A percentile compares a stretch with the other conserved stretches of the same genome.
These are phyloP conservation scores for Brassicogethes aeneus DNA, from an alignment of 2,888 invertebrate genomes.

Conservation along the genomic window DNA sequence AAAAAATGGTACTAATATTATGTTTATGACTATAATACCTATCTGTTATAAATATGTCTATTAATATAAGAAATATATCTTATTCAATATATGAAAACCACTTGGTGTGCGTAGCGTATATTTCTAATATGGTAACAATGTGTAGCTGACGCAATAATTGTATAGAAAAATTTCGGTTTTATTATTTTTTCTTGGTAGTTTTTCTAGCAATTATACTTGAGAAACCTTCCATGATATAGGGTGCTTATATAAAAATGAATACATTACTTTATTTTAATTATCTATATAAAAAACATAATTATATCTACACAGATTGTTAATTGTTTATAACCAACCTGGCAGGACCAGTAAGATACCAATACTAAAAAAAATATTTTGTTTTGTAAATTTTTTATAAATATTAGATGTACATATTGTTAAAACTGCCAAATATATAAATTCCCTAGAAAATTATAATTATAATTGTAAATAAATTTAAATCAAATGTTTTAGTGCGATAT, in stretches of 20 bases:
- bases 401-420: not conserved
- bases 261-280: not conserved
- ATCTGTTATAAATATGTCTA: not conserved
- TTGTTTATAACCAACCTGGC: not conserved
- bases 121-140: constrained; percentile 35
- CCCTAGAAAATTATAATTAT: not conserved
- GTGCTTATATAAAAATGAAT: constrained; percentile 11
- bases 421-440: not conserved
- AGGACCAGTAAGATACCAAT: not conserved
- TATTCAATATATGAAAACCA: not conserved
- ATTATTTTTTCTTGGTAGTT: constrained; percentile 15
- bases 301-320: not conserved
- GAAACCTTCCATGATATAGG: constrained; percentile 12
- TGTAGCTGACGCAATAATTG: constrained; percentile 44
- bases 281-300: not conserved
- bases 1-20: not conserved
- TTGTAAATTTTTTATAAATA: not conserved
- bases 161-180: constrained; percentile 29
- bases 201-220: constrained; percentile 7
- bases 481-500: not conserved
- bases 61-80: not conserved
- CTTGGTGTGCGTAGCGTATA: constrained; percentile 29
- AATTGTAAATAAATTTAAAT: not conserved
- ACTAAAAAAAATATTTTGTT: not conserved
- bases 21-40: constrained; percentile 1